Evolutionary conservation across 2,797 vertebrate genomes (phyloP), one percentile per base, ranked within the genome.

Genomic region (Limnodromus scolopaceus): DNA sequence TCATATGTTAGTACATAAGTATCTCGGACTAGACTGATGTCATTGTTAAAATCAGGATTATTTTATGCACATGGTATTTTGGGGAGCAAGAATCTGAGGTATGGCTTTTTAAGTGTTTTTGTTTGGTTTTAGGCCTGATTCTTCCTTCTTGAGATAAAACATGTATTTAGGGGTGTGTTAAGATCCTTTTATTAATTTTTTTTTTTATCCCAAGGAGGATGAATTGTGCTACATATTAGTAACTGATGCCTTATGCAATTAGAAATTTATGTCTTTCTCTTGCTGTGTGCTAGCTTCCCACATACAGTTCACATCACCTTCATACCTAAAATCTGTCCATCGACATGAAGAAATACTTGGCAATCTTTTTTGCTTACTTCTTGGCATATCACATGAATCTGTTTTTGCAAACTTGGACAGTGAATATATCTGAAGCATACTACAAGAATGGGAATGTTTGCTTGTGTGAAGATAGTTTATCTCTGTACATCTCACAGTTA

Each of bases 211-310:
- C 10, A 34, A 88, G 87, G n/a, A 79, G n/a, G 82, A 48, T 76
- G 39, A 85, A 43, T 78, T 68, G 32, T 41, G 32, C 30, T 57
- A 1, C 7, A 0, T 79, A 9, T n/a, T 66, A 63, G 25, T 65
- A 84, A 76, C 45, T 27, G 80, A 92, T 96, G 95, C 94, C 86
- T 89, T 95, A 95, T 77, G 88, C 57, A 61, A 55, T 70, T 72
- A 82, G 64, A 87, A 89, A n/a, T 70, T 6, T 24, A 34, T 58
- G 28, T 34, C 65, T 70, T 78, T 49, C 13, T 70, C 45, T 72
- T 65, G 28, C 39, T 82, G 3, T 75, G 16, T 93, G 64, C 64
- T 82, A 39, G 24, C 66, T 95, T 68, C 48, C 48, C 80, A 64
- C 12, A 34, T 60, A 18, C 28, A 68, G 27, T 49, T 64, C 32